Conservation (phyloP, 2,797 vertebrate species). For the Sitta carolinensis region DNA sequence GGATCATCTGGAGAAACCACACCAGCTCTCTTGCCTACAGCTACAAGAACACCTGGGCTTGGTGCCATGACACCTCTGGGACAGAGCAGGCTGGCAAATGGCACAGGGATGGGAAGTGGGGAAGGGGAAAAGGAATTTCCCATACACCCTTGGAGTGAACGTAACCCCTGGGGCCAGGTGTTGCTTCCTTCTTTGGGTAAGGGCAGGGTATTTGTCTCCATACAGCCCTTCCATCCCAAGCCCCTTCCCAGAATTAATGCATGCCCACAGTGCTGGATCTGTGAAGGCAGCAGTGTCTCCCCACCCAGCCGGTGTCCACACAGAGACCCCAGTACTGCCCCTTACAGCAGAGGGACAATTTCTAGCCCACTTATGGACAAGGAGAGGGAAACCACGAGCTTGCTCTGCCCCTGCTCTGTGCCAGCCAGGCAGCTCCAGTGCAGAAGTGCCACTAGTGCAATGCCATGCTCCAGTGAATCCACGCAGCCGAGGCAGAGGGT, state of each 20-base stretch:
- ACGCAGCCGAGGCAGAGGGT: background rate
- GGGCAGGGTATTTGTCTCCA: background rate
- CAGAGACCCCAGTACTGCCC: background rate
- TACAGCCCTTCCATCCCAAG: background rate
- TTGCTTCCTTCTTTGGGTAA: background rate
- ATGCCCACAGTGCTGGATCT: background rate
- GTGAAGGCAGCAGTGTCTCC: background rate
- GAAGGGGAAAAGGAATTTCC: conserved; percentile 29
- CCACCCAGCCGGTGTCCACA: background rate
- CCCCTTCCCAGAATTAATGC: background rate
- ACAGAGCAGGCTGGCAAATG: background rate
- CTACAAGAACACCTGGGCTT: background rate
- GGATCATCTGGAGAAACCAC: background rate
- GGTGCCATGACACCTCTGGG: background rate
- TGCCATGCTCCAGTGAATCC: background rate
- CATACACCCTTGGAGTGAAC: background rate
- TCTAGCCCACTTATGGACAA: background rate
- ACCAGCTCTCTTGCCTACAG: background rate
- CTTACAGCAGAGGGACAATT: background rate
- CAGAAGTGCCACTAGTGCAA: background rate
- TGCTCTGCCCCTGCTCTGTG: background rate
- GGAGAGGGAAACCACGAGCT: background rate
- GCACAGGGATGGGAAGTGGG: background rate
- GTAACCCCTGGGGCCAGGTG: background rate
- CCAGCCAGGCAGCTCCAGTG: background rate